Evolutionary conservation across 2,888 invertebrate genomes (phyloP).

Genomic region (Aricia artaxerxes): DNA sequence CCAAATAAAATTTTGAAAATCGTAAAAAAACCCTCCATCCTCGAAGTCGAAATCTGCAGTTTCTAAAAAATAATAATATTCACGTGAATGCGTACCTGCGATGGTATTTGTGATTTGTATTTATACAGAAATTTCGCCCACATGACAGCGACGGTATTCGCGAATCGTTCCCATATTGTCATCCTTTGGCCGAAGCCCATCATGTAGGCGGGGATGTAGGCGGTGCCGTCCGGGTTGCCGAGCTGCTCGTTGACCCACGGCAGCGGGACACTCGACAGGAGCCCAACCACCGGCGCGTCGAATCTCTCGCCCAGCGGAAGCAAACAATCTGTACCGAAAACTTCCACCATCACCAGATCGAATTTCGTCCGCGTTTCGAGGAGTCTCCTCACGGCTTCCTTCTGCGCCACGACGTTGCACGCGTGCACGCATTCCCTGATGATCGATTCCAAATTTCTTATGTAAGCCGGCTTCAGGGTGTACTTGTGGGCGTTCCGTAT

Average conservation of each 20-base stretch:
- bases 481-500: conserved; percentile 49
- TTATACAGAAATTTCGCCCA: conserved; percentile 66
- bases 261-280: conserved; percentile 75
- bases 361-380: conserved; percentile 62
- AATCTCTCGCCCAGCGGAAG: conserved; percentile 77
- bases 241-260: conserved; percentile 80
- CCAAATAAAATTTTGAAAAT: neutral
- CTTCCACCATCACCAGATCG: conserved; percentile 71
- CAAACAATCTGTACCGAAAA: conserved; percentile 81
- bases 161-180: conserved; percentile 71
- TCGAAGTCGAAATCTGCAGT: neutral
- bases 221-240: conserved; percentile 79
- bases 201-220: conserved; percentile 80
- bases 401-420: conserved; percentile 66
- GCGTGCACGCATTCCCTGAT: conserved; percentile 72
- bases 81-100: conserved; percentile 56
- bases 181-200: conserved; percentile 72
- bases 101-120: conserved; percentile 67
- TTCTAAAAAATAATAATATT: neutral
- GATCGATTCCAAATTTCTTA: conserved; percentile 68
- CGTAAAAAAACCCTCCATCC: neutral
- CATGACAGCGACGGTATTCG: conserved; percentile 67
- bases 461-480: conserved; percentile 60
- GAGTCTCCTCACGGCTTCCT: conserved; percentile 62
- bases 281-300: conserved; percentile 76